These are phyloP conservation scores for Butastur rufipennis DNA, from an alignment of 2,113 vertebrate species.

Conservation along the genomic window DNA sequence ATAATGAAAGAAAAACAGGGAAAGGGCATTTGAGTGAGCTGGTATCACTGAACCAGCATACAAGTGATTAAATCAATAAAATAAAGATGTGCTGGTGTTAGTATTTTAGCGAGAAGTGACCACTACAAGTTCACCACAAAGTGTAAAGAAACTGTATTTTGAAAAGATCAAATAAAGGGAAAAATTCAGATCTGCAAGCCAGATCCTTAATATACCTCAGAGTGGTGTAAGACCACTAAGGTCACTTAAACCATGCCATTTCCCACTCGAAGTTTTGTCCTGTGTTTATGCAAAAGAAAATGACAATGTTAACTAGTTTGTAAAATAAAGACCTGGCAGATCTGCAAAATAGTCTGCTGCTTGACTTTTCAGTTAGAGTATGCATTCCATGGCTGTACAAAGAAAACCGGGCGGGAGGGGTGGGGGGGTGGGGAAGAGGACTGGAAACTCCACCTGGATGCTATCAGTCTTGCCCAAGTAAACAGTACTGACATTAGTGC, in stretches of 20 bases:
- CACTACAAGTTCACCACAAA: neutral
- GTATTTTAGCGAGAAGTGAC: neutral
- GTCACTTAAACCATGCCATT: neutral
- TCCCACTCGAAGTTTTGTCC: neutral
- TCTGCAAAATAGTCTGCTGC: neutral
- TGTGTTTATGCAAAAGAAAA: neutral
- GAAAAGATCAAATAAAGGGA: neutral
- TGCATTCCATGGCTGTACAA: constrained; percentile 35
- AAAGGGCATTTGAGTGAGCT: neutral
- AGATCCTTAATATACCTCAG: neutral
- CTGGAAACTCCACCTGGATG: constrained; percentile 91
- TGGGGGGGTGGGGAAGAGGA: neutral
- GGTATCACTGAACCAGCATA: neutral
- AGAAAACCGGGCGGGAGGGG: too few relatives aligned
- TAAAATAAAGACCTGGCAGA: neutral
- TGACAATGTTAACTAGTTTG: neutral
- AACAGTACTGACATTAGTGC: constrained; percentile 95
- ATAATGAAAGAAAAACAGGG: neutral
- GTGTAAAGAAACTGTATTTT: neutral
- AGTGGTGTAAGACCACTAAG: neutral
- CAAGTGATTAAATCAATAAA: neutral
- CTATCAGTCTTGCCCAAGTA: constrained; percentile 96
- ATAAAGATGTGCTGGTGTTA: neutral
- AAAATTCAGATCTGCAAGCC: neutral
- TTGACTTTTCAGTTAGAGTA: neutral